Percentiles rank a stretch among this genome's conserved stretches.
Evolutionary conservation across 2,113 vertebrate species (phyloP).

Genomic region (Zonotrichia leucophrys): DNA sequence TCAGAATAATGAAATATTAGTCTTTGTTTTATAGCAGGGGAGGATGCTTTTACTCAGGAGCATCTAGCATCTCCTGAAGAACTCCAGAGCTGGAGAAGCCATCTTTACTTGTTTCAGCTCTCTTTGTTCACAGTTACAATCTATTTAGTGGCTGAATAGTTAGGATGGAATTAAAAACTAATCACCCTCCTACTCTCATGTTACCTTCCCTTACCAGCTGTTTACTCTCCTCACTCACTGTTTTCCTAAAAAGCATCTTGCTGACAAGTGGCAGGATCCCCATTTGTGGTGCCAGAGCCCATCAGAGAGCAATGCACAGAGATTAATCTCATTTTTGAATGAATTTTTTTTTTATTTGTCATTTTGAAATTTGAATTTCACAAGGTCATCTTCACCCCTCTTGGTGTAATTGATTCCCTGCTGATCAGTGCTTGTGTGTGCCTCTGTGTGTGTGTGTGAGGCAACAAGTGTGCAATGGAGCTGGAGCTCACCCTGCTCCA

Average conservation of each 20-base stretch:
- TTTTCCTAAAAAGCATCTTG: slow-evolving; percentile 4
- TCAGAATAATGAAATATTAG: background rate
- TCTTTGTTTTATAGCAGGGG: background rate
- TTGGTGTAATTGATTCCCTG: background rate
- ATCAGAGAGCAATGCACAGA: background rate
- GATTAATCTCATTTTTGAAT: background rate
- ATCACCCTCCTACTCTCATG: background rate
- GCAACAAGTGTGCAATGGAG: background rate
- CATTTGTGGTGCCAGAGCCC: background rate
- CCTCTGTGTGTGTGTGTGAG: background rate
- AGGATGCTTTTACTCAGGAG: background rate
- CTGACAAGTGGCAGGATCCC: background rate
- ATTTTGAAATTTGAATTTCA: background rate
- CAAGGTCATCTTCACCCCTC: background rate
- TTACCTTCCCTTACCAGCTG: slow-evolving; percentile 1
- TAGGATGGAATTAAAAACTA: background rate
- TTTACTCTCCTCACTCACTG: background rate
- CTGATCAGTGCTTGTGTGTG: background rate
- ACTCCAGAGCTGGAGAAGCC: background rate
- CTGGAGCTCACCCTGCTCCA: background rate
- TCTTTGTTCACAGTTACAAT: background rate
- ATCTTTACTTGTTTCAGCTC: background rate
- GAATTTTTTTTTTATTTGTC: background rate
- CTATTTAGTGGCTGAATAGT: background rate
- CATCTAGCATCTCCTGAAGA: background rate